These are phyloP conservation scores for Cromileptes altivelis DNA, from an alignment of 2,113 vertebrate genomes.

Conservation along the genomic window DNA sequence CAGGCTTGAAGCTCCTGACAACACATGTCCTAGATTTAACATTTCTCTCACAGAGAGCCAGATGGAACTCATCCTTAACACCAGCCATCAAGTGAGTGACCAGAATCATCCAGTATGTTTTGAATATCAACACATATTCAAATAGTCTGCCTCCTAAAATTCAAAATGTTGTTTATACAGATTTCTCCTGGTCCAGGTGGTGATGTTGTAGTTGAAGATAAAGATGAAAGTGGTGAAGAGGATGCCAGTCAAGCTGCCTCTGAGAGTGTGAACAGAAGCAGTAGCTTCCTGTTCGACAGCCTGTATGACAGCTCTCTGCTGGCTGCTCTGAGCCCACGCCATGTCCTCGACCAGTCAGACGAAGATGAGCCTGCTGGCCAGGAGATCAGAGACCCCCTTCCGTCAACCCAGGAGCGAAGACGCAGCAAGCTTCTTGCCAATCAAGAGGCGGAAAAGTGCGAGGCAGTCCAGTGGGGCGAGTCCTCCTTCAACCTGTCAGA, in stretches of 20 bases:
- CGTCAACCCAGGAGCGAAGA: conserved; percentile 51
- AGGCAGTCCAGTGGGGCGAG: conserved; percentile 85
- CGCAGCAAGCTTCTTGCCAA: conserved; percentile 72
- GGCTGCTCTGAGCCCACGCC: conserved; percentile 59
- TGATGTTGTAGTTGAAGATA: conserved; percentile 22
- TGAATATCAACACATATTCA: neutral
- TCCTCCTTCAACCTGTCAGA: conserved; percentile 89
- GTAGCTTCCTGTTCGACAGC: conserved; percentile 94
- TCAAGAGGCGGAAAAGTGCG: conserved; percentile 78
- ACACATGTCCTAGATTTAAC: conserved; percentile 74
- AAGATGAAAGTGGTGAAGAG: conserved; percentile 30
- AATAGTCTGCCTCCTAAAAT: neutral
- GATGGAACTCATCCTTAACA: conserved; percentile 90
- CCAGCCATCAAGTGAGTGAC: conserved; percentile 84
- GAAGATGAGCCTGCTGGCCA: conserved; percentile 66
- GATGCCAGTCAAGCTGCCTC: conserved; percentile 54
- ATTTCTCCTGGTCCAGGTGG: conserved; percentile 38
- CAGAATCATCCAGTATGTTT: neutral
- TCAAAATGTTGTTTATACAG: conserved; percentile 52
- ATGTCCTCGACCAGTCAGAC: conserved; percentile 20
- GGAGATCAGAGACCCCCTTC: conserved; percentile 16
- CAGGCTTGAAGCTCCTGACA: neutral
- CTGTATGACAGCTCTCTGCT: conserved; percentile 85
- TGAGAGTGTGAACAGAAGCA: conserved; percentile 90
- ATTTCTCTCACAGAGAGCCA: conserved; percentile 93